Base-by-base conservation (phyloP, 2,797 vertebrate species). In the Sus cebifrons region DNA sequence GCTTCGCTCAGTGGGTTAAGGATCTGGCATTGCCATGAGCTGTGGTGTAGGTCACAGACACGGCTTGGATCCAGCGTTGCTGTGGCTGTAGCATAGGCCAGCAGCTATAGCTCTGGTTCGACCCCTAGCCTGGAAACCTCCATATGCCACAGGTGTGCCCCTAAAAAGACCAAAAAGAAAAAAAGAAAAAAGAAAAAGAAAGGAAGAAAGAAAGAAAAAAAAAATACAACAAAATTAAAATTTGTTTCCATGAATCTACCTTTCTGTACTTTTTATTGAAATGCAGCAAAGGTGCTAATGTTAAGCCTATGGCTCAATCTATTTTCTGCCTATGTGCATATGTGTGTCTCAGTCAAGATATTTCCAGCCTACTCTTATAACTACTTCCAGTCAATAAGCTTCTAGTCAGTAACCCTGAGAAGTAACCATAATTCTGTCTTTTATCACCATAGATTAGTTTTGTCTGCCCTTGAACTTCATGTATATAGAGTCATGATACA, bases 401-500 rank as follows among this genome's bases (percentile, higher is more conserved):
- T 73, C 52, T 84, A 54, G n/a, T 64, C 81, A 67, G 10, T 23
- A 23, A 6, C 14, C 25, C 6, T 40, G 74, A 7, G 10, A 74
- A 64, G 6, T 67, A 87, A 91, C 70, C 27, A 11, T 44, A 58
- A 60, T 71, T 73, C 32, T 58, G 15, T 54, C 52, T 89, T 89
- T 23, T 58, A 4, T 64, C 36, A 77, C 9, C 40, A 6, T 71
- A 71, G 32, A 70, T 40, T 54, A 70, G 54, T 86, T 86, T 94
- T 49, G 8, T 62, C 68, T 83, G 11, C 75, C 68, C 56, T 94
- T 96, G 84, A 87, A 74, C n/a, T 78, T 94, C 44, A 65, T 60
- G 13, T 64, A 83, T 88, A 77, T 18, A 1, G 89, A 71, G 21
- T 78, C n/a, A 36, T 25, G 14, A 71, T 81, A 81, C 64, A 25